phyloP scores from a whole-genome alignment of 2,113 vertebrate species.

The Lepus europaeus region DNA sequence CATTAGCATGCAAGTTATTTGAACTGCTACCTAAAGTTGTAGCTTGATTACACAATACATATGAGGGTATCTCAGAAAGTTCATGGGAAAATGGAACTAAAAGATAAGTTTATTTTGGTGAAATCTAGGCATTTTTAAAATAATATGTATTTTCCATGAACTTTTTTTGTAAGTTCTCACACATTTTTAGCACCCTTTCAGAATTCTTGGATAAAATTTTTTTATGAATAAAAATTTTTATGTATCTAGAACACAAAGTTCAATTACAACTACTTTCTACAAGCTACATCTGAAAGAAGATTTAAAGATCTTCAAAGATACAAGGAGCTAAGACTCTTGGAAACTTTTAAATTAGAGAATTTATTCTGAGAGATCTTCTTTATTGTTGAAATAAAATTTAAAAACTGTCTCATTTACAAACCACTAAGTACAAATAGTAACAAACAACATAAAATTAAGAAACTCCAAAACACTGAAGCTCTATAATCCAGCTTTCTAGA shows the following conservation, averaged over 20 bases:
- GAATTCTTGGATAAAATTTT: conserved; percentile 45
- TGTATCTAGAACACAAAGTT: not conserved
- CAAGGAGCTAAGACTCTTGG: not conserved
- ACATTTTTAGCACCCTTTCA: not conserved
- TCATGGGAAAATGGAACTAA: too few relatives aligned
- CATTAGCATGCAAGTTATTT: not conserved
- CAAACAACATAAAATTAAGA: not conserved
- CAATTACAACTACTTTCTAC: not conserved
- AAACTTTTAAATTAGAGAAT: conserved; percentile 31
- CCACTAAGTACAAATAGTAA: not conserved
- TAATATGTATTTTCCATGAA: too few relatives aligned
- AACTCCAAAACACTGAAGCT: not conserved
- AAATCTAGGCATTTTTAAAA: too few relatives aligned
- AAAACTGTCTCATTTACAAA: conserved; percentile 53
- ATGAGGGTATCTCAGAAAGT: too few relatives aligned
- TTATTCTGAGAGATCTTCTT: not conserved
- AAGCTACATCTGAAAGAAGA: not conserved
- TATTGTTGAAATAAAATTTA: not conserved
- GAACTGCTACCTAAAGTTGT: conserved; percentile 21
- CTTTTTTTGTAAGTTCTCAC: too few relatives aligned
- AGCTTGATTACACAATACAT: not conserved
- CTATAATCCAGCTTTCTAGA: conserved; percentile 1
- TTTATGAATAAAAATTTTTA: conserved; percentile 5
- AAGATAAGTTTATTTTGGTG: too few relatives aligned
- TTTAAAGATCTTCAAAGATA: conserved; percentile 10